These are phyloP conservation scores for Odontophorus gujanensis DNA, from an alignment of 2,113 vertebrate species.

Conservation along the genomic window DNA sequence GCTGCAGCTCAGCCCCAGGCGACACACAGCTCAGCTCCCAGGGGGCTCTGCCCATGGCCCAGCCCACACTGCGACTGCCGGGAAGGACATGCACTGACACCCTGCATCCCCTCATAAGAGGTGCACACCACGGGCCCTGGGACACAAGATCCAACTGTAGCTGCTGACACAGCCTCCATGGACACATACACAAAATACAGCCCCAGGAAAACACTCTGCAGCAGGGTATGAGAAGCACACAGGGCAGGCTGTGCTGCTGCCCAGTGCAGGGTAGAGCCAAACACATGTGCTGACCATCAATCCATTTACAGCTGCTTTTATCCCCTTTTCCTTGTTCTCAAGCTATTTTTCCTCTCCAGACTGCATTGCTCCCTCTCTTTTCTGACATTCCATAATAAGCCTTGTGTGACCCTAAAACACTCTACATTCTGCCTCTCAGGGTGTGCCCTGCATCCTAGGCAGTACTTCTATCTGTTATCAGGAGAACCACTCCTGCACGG, in stretches of 20 bases:
- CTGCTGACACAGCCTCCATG: neutral
- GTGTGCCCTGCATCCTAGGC: fast-evolving
- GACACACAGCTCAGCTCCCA: neutral
- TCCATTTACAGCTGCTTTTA: neutral
- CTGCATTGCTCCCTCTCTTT: neutral
- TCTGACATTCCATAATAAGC: neutral
- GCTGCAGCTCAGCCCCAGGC: neutral
- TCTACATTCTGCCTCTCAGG: neutral
- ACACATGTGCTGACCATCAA: fast-evolving
- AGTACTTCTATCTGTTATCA: fast-evolving
- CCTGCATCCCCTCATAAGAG: neutral
- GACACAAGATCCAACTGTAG: neutral
- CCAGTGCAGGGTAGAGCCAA: neutral
- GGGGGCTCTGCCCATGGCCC: neutral
- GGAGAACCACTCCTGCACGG: fast-evolving
- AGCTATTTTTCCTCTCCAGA: neutral
- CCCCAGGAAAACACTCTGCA: neutral
- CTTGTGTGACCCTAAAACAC: neutral
- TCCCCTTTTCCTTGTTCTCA: neutral
- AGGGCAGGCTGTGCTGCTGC: neutral
- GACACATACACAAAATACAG: neutral
- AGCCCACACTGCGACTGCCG: neutral
- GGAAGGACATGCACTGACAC: neutral
- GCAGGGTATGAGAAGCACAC: neutral
- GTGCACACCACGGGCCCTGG: neutral